Base-by-base conservation (phyloP, 2,113 vertebrate species). In the Corvus cornix region DNA sequence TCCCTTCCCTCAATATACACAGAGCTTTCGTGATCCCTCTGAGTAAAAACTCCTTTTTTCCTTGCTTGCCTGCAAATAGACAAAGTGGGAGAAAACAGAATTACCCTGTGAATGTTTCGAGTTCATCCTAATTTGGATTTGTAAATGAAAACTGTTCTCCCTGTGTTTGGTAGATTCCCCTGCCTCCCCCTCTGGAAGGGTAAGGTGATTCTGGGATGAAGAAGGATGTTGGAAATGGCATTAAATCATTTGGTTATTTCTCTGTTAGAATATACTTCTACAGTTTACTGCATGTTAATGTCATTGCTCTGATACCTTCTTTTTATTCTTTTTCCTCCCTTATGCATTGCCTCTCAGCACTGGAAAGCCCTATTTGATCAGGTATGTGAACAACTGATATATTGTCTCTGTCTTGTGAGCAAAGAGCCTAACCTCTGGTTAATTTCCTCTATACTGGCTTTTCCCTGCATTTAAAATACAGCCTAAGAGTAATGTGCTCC, bases 361-460 rank as follows among this genome's bases (percentile, higher is more conserved):
- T 99, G 98, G 98, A 99, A 99, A 98, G 97, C 97, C 95, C 97
- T 99, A 20, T 99, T 99, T 97, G 98, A 99, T 97, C 98, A 99
- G 98, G 98, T 99, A 98, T 94, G 97, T 97, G 96, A 95, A 93
- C 75, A 89, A 72, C 82, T 73, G 82, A 82, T 93, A 8, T 56
- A 73, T 92, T 96, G 69, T 94, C 67, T 95, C 52, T 95, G 93
- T 95, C 72, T 93, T 33, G 84, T 89, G 76, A 93, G 88, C 86
- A 33, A 89, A 84, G 83, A 70, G 49, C 73, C 53, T 94, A 78
- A 90, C 44, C 48, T 72, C 21, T 72, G 56, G n/a, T 28, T 83
- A 33, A 72, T 88, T 81, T 90, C 73, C 56, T 84, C 53, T 73
- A 41, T 79, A 26, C 58, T 92, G 53, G 28, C 67, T 84, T 87